Conservation (phyloP, 2,113 vertebrate species). For the Apodemus speciosus region DNA sequence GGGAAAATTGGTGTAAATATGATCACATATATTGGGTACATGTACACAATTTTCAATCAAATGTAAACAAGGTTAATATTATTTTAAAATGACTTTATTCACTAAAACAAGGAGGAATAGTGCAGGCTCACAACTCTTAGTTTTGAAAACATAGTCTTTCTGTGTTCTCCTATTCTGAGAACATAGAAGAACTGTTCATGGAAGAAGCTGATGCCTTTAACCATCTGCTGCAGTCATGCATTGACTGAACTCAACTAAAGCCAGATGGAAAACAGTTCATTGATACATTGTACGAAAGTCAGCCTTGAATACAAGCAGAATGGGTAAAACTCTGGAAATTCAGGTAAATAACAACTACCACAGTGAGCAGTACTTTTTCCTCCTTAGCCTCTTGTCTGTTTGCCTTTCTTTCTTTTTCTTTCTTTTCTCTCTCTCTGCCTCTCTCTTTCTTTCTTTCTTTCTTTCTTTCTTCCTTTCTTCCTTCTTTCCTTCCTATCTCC, state of each 20-base stretch:
- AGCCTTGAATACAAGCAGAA: not conserved
- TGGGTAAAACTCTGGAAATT: not conserved
- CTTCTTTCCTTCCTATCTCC: no score
- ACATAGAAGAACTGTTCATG: not conserved
- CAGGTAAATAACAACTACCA: not conserved
- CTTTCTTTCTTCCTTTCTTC: accelerated
- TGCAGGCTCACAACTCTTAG: not conserved
- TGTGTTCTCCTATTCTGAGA: constrained; percentile 11
- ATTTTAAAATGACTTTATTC: not conserved
- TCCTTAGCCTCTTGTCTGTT: not conserved
- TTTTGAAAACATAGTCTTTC: not conserved
- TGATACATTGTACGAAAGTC: not conserved
- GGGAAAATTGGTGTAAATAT: not conserved
- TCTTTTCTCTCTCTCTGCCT: no score
- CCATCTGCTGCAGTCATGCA: not conserved
- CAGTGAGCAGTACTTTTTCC: not conserved
- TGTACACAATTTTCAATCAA: not conserved
- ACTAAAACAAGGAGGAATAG: not conserved
- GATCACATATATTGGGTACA: not conserved
- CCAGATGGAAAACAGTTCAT: not conserved
- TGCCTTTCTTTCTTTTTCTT: no score
- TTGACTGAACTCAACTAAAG: not conserved
- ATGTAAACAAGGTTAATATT: not conserved
- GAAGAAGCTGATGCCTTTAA: not conserved
- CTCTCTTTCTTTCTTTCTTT: not conserved